Percentiles rank a stretch among this genome's conserved stretches.
phyloP scores from a whole-genome alignment of 2,113 vertebrate species.

The Leptobrachium leishanense region DNA sequence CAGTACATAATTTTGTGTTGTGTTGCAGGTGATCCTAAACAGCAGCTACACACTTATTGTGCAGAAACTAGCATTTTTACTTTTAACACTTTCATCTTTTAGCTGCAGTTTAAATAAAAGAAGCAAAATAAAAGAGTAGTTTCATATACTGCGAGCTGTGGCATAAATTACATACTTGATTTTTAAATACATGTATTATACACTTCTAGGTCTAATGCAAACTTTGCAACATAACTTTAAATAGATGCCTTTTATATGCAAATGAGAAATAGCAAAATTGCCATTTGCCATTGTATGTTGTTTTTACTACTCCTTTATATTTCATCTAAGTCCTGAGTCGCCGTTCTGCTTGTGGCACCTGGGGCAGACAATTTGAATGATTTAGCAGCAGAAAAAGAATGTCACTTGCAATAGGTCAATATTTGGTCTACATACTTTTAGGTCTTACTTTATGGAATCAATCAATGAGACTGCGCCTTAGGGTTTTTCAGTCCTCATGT shows the following conservation, averaged over 20 bases:
- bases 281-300: background rate
- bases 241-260: background rate
- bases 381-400: background rate
- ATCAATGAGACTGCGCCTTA: background rate
- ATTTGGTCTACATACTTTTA: background rate
- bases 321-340: background rate
- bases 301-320: background rate
- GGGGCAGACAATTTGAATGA: slow-evolving; percentile 1
- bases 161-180: no score
- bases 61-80: no score
- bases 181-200: no score
- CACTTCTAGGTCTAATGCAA: no score
- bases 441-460: background rate
- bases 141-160: no score
- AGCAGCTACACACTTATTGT: background rate
- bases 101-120: no score
- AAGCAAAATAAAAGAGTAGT: no score
- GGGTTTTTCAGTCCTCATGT: background rate
- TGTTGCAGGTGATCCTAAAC: background rate
- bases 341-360: background rate
- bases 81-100: no score
- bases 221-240: background rate
- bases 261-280: background rate
- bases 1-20: background rate
- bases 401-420: background rate